Evolutionary conservation across 2,113 vertebrate species (phyloP).

Genomic region (Anoura caudifer): DNA sequence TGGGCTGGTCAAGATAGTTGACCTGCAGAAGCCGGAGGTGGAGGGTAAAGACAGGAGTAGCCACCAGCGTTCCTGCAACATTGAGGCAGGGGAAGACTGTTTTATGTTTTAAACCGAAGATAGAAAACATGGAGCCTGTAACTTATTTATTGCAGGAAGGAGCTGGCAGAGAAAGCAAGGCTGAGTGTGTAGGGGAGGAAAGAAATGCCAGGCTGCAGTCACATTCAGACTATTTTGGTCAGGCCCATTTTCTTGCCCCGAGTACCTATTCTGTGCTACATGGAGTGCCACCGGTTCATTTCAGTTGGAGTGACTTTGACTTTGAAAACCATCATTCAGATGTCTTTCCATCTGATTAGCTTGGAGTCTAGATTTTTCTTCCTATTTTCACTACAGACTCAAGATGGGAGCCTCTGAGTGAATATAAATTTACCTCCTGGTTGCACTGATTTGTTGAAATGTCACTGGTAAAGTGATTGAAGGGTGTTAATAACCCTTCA

Average conservation of each 20-base stretch:
- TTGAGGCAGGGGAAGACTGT: background rate
- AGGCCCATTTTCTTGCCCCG: background rate
- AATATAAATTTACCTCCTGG: background rate
- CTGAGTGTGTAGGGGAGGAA: background rate
- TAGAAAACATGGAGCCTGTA: background rate
- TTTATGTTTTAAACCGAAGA: constrained; percentile 27
- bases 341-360: constrained; percentile 4
- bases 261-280: background rate
- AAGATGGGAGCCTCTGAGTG: background rate
- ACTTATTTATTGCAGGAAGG: constrained; percentile 12
- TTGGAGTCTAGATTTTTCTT: background rate
- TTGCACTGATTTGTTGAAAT: background rate
- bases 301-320: background rate
- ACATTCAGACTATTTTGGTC: background rate
- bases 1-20: background rate
- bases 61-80: background rate
- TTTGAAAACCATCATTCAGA: background rate
- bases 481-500: background rate
- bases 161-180: background rate
- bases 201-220: background rate
- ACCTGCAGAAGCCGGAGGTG: background rate
- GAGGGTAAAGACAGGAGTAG: background rate
- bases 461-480: background rate
- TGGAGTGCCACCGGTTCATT: background rate
- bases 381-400: background rate